phyloP scores from a whole-genome alignment of 1,140 invertebrate species.

The honey bee (Apis mellifera) region Amel_HAv3.1 CM009935.2:12101501-12102000 shows the following conservation, averaged over 20 bases:
- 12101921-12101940: conserved; percentile 75
- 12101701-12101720: conserved; percentile 71
- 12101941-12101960: conserved; percentile 75
- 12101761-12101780: conserved; percentile 60
- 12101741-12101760: conserved; percentile 65
- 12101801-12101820: conserved; percentile 64
- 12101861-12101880: conserved; percentile 72
- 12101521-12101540: conserved; percentile 74
- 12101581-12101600: conserved; percentile 79
- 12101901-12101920: conserved; percentile 73
- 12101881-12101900: conserved; percentile 71
- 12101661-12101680: conserved; percentile 77
- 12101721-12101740: conserved; percentile 66
- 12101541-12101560: conserved; percentile 78
- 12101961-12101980: conserved; percentile 76
- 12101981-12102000: conserved; percentile 76
- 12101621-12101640: conserved; percentile 76
- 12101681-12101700: conserved; percentile 76
- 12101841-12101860: conserved; percentile 72
- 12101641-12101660: conserved; percentile 77
- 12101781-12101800: conserved; percentile 55
- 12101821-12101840: conserved; percentile 65
- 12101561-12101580: conserved; percentile 79
- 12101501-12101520: conserved; percentile 74
- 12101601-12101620: conserved; percentile 80